Evolutionary conservation across 64 coral and sea anemone genomes (phyloP), one percentile per base, ranked within the genome.

Genomic region (Dendronephthya gigantea): DNA sequence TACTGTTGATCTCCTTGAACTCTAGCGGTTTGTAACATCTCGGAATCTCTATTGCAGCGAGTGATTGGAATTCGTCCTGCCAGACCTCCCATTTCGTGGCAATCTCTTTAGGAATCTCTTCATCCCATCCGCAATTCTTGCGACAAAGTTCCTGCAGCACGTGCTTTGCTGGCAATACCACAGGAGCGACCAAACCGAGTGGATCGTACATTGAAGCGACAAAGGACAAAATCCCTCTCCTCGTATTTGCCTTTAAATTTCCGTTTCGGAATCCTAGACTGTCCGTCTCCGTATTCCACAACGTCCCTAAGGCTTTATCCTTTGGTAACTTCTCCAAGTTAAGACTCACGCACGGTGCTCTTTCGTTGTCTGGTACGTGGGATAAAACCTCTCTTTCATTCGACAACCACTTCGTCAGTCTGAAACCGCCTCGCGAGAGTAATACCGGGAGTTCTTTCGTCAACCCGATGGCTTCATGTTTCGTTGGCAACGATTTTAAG

Each of bases 171-270:
- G 69, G 69, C 35, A 76, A 76, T 1, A 76, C 69, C 1, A 76
- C 69, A n/a, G 69, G 69, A 76, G 69, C 69, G 17, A 76, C 35
- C 17, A 76, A 30, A 76, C 69, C 31, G 58, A 76, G 69, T 16
- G 31, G 69, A n/a, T n/a, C n/a, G n/a, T n/a, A 76, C 2, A 76
- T 30, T 15, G 69, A 76, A 1, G 69, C n/a, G n/a, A n/a, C n/a
- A 38, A 76, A 76, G n/a, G 69, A 76, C 34, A 76, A 76, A 76
- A 76, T 76, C 1, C 69, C 69, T 76, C 69, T 76, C n/a, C 69
- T 76, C 13, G 29, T 76, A 2, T 76, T 16, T 22, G 69, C 69
- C 16, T 76, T 76, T 30, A 76, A 30, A 27, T 16, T 76, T 76
- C 69, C 69, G 34, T 30, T 76, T 76, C 31, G 69, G 25, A 76